Percentiles rank a stretch among this genome's conserved stretches.
These are phyloP conservation scores for Porites divaricata DNA, from an alignment of 92 coral and sea anemone species.

Conservation along the genomic window DNA sequence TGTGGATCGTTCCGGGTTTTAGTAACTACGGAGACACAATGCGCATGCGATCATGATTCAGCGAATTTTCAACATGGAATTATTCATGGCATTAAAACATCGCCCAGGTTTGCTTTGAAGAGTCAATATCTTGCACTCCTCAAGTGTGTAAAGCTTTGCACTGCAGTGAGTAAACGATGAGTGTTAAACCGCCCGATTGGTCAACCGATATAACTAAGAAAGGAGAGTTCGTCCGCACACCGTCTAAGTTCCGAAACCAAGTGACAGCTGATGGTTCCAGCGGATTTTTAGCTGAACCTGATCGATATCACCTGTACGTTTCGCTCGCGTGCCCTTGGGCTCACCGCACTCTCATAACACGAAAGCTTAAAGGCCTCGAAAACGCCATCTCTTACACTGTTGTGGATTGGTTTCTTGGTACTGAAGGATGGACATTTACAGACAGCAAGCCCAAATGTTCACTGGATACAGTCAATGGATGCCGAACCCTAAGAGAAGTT, in stretches of 20 bases:
- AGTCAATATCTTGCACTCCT: no score
- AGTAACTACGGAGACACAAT: no score
- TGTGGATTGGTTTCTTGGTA: slow-evolving; percentile 71
- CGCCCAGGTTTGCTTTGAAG: not conserved
- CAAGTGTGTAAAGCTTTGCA: no score
- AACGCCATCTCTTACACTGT: slow-evolving; percentile 67
- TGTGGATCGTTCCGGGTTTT: no score
- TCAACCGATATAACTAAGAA: slow-evolving; percentile 39
- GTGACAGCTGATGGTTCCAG: slow-evolving; percentile 87
- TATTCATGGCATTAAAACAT: no score
- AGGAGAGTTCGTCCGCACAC: slow-evolving; percentile 70
- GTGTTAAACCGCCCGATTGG: slow-evolving; percentile 20
- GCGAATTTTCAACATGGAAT: no score
- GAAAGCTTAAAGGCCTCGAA: slow-evolving; percentile 89
- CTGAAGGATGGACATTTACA: slow-evolving; percentile 83
- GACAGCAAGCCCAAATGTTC: slow-evolving; percentile 82
- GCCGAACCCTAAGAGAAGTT: slow-evolving; percentile 72
- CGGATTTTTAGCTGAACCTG: slow-evolving; percentile 82
- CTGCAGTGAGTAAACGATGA: not conserved
- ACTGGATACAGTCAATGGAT: slow-evolving; percentile 83
- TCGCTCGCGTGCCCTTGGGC: slow-evolving; percentile 93
- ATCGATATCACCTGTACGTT: slow-evolving; percentile 89
- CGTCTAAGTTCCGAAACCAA: slow-evolving; percentile 69
- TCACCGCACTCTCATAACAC: slow-evolving; percentile 72
- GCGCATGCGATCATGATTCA: no score